Evolutionary conservation across 2,888 invertebrate genomes (phyloP).

Genomic region (Criorhina ranunculi): DNA sequence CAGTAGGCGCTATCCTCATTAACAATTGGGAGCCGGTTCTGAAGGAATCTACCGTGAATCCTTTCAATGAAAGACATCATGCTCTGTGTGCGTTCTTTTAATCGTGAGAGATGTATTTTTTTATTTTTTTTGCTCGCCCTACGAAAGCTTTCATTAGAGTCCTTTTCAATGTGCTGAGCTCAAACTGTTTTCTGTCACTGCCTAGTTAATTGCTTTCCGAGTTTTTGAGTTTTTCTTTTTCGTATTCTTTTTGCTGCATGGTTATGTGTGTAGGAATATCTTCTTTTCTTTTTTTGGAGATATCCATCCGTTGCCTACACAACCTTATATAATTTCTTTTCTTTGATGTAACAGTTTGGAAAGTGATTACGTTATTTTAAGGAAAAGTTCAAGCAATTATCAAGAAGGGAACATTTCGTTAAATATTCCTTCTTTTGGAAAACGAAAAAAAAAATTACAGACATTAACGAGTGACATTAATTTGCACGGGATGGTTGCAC

Average conservation of each 20-base stretch:
- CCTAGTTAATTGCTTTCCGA: constrained; percentile 57
- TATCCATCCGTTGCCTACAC: constrained; percentile 8
- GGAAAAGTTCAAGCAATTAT: constrained; percentile 46
- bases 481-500: constrained; percentile 38
- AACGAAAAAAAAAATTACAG: constrained; percentile 57
- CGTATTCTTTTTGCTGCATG: not conserved
- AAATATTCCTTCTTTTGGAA: not conserved
- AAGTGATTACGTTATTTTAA: constrained; percentile 59
- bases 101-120: constrained; percentile 23
- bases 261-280: not conserved
- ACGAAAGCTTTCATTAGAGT: constrained; percentile 52
- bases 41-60: constrained; percentile 52
- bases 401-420: not conserved
- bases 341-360: constrained; percentile 65
- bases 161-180: constrained; percentile 37
- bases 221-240: not conserved
- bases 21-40: constrained; percentile 16
- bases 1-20: constrained; percentile 55
- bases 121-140: not conserved
- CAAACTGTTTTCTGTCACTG: constrained; percentile 30
- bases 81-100: constrained; percentile 14
- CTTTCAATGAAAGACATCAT: constrained; percentile 38
- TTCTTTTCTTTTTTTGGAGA: constrained; percentile 8
- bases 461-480: constrained; percentile 57
- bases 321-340: constrained; percentile 40